Percentiles rank a stretch among this genome's conserved stretches.
Conservation (phyloP, 2,888 invertebrate genomes). For the Liopterus haemorrhoidalis region DNA sequence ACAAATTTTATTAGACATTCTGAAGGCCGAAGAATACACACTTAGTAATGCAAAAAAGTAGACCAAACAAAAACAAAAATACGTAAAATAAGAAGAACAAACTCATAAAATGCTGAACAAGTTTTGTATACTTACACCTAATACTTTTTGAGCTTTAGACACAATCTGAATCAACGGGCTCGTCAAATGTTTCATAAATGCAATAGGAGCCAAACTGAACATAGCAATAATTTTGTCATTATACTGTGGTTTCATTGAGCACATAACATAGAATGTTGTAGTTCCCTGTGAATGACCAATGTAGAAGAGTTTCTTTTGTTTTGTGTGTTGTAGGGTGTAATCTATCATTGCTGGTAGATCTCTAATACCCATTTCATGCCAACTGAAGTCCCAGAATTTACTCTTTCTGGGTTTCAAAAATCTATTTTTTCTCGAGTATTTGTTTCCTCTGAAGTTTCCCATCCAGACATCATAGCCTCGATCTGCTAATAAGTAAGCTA, state of each 20-base stretch:
- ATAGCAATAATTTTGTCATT: slow-evolving; percentile 50
- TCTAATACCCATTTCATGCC: slow-evolving; percentile 52
- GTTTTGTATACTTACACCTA: too few relatives aligned
- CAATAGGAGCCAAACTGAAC: slow-evolving; percentile 55
- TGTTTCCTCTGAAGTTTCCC: slow-evolving; percentile 56
- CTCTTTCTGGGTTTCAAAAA: slow-evolving; percentile 14
- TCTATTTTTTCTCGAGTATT: slow-evolving; percentile 50
- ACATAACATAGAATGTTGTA: slow-evolving; percentile 52
- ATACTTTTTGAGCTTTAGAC: too few relatives aligned
- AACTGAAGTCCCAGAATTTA: slow-evolving; percentile 41
- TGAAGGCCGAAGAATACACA: too few relatives aligned
- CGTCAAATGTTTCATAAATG: slow-evolving; percentile 47
- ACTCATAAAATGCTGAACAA: too few relatives aligned
- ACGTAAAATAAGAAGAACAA: too few relatives aligned
- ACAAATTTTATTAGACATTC: too few relatives aligned
- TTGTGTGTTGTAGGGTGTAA: slow-evolving; percentile 43
- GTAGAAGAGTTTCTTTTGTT: slow-evolving; percentile 48
- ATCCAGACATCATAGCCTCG: slow-evolving; percentile 49
- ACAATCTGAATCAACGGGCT: slow-evolving; percentile 41
- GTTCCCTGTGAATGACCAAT: slow-evolving; percentile 59
- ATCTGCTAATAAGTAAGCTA: slow-evolving; percentile 44
- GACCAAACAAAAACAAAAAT: too few relatives aligned
- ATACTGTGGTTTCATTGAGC: slow-evolving; percentile 49
- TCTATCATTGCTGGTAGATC: slow-evolving; percentile 54
- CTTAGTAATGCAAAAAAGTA: too few relatives aligned